Base-by-base conservation (phyloP, 2,113 vertebrate species). In the Malurus cyaneus region DNA sequence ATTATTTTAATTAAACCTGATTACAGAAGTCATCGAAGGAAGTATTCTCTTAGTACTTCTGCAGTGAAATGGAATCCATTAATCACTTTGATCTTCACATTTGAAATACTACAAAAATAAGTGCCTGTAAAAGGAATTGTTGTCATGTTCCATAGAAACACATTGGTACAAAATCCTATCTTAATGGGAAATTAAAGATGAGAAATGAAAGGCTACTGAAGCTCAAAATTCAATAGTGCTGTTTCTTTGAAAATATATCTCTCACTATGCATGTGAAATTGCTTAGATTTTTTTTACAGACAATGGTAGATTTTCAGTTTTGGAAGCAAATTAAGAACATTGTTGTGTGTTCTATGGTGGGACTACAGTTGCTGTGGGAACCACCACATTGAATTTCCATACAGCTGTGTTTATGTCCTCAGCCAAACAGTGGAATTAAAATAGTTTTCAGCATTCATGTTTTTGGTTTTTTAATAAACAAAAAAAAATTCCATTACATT, bases 1-100 rank as follows among this genome's bases (percentile, higher is more conserved):
- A 86, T 74, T 86, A 60, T 89, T 96, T 93, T 96, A 96, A 97
- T 97, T 96, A 96, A 96, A 93, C 60, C 50, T 86, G 93, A 95
- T 96, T 96, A 89, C 80, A 96, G 85, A 94, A 84, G 80, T 70
- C 62, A 91, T 80, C 4, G 62, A 89, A 94, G 91, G 89, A 87
- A 96, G 66, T 25, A 89, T 69, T 83, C 79, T 74, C 71, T 88
- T 60, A 94, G 85, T 62, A 85, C 70, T 95, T 96, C 67, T 83
- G 78, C 25, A 56, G 56, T 62, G 88, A 94, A 96, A 96, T 84
- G 52, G 88, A 97, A 91, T 93, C 92, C 79, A 96, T 97, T 96
- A 94, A 94, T 95, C 88, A 83, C 88, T 88, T 86, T 65, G 73
- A 95, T 95, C 85, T 85, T 78, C 77, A n/a, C 60, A 80, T 96